Conservation (phyloP, 1,140 invertebrate species). For the Stegodyphus mimosarum region DNA sequence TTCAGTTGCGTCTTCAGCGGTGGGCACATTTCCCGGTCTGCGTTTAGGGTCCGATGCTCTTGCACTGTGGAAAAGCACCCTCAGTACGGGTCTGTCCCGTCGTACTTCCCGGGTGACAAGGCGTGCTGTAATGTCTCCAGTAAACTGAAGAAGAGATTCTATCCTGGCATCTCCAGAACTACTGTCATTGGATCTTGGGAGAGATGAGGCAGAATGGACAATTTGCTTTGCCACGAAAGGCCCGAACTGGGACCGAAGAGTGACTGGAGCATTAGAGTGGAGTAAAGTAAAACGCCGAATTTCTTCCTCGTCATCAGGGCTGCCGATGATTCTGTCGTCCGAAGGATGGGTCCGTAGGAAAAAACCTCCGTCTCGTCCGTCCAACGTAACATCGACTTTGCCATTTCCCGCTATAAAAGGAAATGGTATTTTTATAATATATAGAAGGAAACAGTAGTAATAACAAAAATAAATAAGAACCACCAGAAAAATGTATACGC, state of each 20-base stretch:
- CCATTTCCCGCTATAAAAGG: too few relatives aligned
- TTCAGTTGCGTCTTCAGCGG: slow-evolving; percentile 62
- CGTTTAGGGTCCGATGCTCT: slow-evolving; percentile 68
- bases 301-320: slow-evolving; percentile 58
- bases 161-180: slow-evolving; percentile 63
- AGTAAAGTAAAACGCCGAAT: slow-evolving; percentile 79
- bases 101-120: slow-evolving; percentile 85
- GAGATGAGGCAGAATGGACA: slow-evolving; percentile 85
- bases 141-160: slow-evolving; percentile 63
- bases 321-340: slow-evolving; percentile 71
- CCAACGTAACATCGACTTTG: slow-evolving; percentile 81
- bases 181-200: slow-evolving; percentile 64
- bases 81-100: slow-evolving; percentile 84
- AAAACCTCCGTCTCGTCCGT: slow-evolving; percentile 89
- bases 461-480: too few relatives aligned
- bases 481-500: too few relatives aligned
- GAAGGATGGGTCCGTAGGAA: slow-evolving; percentile 79
- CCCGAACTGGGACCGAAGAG: slow-evolving; percentile 87
- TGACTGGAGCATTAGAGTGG: slow-evolving; percentile 85
- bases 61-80: slow-evolving; percentile 84
- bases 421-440: too few relatives aligned
- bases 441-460: too few relatives aligned
- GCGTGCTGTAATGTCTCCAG: slow-evolving; percentile 89
- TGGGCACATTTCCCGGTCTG: slow-evolving; percentile 65
- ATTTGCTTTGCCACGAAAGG: slow-evolving; percentile 94